Percentiles rank a stretch among this genome's conserved stretches.
Evolutionary conservation across 2,113 vertebrate species (phyloP).

Genomic region (Vireo altiloquus): DNA sequence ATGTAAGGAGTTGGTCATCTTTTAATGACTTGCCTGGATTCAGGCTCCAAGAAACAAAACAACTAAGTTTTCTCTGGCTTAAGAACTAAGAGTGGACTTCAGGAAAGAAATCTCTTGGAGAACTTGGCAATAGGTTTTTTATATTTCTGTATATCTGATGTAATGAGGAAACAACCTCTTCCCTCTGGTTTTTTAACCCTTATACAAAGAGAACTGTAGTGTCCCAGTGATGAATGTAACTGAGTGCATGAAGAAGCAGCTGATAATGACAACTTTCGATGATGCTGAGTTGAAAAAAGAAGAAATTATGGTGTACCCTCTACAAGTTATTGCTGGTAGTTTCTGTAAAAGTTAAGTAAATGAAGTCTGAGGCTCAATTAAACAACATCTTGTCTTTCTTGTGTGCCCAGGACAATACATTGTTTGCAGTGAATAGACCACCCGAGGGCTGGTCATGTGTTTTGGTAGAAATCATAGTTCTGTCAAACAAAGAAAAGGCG

Average conservation of each 20-base stretch:
- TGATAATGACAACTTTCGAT: not conserved
- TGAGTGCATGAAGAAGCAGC: not conserved
- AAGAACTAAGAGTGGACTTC: not conserved
- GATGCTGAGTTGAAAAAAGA: not conserved
- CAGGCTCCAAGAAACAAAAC: not conserved
- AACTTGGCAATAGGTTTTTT: not conserved
- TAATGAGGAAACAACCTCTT: not conserved
- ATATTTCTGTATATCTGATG: not conserved
- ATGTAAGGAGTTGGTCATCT: not conserved
- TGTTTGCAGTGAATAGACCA: constrained; percentile 61
- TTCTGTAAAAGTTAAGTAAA: constrained; percentile 41
- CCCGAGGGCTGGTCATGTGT: constrained; percentile 62
- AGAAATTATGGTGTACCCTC: not conserved
- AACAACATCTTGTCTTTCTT: constrained; percentile 44
- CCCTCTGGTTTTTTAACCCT: not conserved
- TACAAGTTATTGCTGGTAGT: not conserved
- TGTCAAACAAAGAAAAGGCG: constrained; percentile 48
- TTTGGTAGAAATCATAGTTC: constrained; percentile 58
- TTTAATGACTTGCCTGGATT: not conserved
- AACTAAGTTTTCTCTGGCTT: not conserved
- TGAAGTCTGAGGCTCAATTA: constrained; percentile 25
- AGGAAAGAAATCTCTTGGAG: not conserved
- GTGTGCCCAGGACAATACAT: constrained; percentile 45
- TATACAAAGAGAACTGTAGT: not conserved
- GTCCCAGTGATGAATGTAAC: not conserved